Conservation (phyloP, 2,888 invertebrate genomes). For the Octonoba sinensis region DNA sequence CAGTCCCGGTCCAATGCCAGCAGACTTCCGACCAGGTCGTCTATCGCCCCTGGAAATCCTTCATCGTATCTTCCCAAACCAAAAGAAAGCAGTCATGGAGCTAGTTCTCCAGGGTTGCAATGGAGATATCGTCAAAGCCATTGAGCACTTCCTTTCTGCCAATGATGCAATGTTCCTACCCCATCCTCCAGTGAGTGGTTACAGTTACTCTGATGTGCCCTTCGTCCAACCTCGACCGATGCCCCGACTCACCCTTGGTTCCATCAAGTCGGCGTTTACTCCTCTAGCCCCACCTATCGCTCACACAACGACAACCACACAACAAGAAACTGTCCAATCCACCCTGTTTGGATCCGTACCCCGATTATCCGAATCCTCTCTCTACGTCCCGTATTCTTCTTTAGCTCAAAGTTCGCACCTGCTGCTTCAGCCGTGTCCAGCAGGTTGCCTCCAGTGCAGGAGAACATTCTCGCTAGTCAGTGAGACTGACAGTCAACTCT, state of each 20-base stretch:
- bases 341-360: slow-evolving; percentile 48
- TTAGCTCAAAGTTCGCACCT: slow-evolving; percentile 31
- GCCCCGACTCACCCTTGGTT: slow-evolving; percentile 49
- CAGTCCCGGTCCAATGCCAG: slow-evolving; percentile 43
- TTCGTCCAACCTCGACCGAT: slow-evolving; percentile 28
- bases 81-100: slow-evolving; percentile 78
- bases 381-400: slow-evolving; percentile 38
- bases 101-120: slow-evolving; percentile 92
- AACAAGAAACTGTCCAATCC: slow-evolving; percentile 66
- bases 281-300: slow-evolving; percentile 68
- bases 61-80: slow-evolving; percentile 83
- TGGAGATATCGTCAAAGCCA: slow-evolving; percentile 89
- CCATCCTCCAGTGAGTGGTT: slow-evolving; percentile 29
- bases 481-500: slow-evolving; percentile 24
- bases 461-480: slow-evolving; percentile 31
- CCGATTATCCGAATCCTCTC: slow-evolving; percentile 43
- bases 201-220: slow-evolving; percentile 43
- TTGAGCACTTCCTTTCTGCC: slow-evolving; percentile 81
- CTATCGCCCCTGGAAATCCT: slow-evolving; percentile 79
- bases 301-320: slow-evolving; percentile 63
- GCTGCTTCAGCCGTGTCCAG: slow-evolving; percentile 60
- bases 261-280: slow-evolving; percentile 71
- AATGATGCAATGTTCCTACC: slow-evolving; percentile 64
- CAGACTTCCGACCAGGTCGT: slow-evolving; percentile 65
- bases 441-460: slow-evolving; percentile 65